Conservation (phyloP, 2,888 invertebrate genomes). For the Sinhomidia bicolor region DNA sequence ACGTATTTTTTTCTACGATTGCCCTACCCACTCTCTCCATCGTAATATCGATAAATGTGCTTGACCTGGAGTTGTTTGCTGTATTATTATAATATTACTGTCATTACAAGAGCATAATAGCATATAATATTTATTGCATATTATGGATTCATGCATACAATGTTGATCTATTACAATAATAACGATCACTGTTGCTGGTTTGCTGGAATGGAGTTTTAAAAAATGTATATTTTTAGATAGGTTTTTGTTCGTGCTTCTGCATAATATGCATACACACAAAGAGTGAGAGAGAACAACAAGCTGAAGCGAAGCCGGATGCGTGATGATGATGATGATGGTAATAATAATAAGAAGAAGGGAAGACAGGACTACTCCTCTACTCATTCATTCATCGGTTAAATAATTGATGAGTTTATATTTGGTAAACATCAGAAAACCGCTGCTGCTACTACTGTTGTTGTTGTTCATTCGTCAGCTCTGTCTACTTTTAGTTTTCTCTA, state of each 20-base stretch:
- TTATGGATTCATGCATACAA: constrained; percentile 18
- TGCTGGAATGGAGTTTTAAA: background rate
- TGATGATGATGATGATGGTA: constrained; percentile 29
- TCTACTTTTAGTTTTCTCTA: background rate
- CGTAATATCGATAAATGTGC: background rate
- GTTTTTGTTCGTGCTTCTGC: background rate
- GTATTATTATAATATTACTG: background rate
- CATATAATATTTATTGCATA: background rate
- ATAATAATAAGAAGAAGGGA: constrained; percentile 46
- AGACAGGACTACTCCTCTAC: constrained; percentile 43
- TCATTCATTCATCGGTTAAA: constrained; percentile 49
- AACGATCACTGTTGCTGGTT: background rate
- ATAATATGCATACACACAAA: background rate
- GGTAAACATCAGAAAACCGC: constrained; percentile 39
- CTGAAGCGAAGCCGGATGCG: constrained; percentile 48
- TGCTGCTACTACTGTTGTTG: background rate
- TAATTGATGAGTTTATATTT: constrained; percentile 62
- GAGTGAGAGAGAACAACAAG: background rate
- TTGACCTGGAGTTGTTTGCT: background rate
- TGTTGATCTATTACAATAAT: constrained; percentile 12
- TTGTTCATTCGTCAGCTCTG: background rate
- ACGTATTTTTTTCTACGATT: background rate
- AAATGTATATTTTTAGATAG: background rate
- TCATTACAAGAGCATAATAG: background rate
- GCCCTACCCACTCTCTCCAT: background rate